Evolutionary conservation across 2,797 vertebrate species (phyloP).

Genomic region (Chelonia mydas): DNA sequence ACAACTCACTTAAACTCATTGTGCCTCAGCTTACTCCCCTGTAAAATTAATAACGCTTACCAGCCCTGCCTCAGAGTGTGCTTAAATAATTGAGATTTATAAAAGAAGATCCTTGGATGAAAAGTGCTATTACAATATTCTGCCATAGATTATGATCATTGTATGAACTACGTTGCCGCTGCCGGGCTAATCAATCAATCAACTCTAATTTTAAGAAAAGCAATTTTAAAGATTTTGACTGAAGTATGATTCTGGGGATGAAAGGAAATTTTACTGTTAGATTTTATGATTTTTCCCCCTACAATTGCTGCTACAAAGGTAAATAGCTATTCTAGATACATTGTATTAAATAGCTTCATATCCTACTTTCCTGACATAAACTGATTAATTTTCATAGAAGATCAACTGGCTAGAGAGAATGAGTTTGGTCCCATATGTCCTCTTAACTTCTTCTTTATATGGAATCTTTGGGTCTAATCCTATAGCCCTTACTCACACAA

Average conservation of each 20-base stretch:
- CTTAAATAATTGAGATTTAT: conserved; percentile 53
- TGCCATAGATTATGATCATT: background rate
- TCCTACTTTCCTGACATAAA: background rate
- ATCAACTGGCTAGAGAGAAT: background rate
- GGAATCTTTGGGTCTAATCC: background rate
- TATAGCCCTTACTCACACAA: background rate
- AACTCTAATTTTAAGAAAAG: background rate
- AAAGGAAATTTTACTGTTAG: background rate
- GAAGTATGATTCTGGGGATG: background rate
- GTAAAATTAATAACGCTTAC: conserved; percentile 23
- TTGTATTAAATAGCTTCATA: background rate
- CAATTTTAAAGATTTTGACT: background rate
- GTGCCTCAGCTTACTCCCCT: background rate
- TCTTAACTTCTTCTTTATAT: background rate
- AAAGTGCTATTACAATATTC: conserved; percentile 22
- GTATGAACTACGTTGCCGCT: background rate
- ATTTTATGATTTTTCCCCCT: background rate
- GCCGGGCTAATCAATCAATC: background rate
- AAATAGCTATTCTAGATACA: background rate
- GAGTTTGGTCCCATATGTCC: background rate
- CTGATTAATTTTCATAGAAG: background rate
- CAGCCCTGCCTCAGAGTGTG: conserved; percentile 27
- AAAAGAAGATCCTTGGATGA: background rate
- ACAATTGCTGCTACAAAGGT: background rate
- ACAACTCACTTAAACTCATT: background rate